Conservation (phyloP, 2,888 invertebrate genomes). For the Deroplatys truncata region DNA sequence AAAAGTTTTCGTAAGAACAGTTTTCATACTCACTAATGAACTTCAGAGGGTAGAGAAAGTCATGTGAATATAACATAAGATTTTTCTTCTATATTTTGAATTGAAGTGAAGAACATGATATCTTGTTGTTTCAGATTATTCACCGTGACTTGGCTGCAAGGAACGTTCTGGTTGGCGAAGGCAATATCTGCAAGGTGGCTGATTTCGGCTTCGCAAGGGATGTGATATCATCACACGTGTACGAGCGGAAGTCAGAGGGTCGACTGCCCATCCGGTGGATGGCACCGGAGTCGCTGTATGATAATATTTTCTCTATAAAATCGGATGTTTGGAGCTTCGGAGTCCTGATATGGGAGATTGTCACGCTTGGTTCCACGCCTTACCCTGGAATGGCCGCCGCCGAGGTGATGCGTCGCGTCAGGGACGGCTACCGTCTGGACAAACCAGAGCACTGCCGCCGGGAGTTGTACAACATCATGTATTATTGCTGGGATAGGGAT, state of each 20-base stretch:
- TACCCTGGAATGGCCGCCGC: constrained; percentile 90
- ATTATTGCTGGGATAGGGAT: constrained; percentile 90
- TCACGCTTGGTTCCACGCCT: constrained; percentile 72
- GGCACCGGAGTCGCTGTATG: constrained; percentile 92
- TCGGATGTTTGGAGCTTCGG: constrained; percentile 97
- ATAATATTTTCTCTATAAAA: constrained; percentile 89
- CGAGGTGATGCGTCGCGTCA: constrained; percentile 85
- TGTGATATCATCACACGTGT: constrained; percentile 82
- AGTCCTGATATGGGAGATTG: constrained; percentile 82
- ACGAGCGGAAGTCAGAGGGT: constrained; percentile 83
- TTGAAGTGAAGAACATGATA: not conserved
- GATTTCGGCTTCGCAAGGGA: constrained; percentile 93
- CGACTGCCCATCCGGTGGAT: constrained; percentile 82
- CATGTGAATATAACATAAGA: no score
- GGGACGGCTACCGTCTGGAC: constrained; percentile 69
- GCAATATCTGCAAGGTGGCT: constrained; percentile 85
- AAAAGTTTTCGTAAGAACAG: no score
- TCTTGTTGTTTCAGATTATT: constrained; percentile 54
- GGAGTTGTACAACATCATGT: constrained; percentile 92
- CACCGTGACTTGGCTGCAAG: constrained; percentile 87
- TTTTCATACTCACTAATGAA: no score
- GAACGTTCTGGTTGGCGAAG: constrained; percentile 82
- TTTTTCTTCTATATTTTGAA: no score
- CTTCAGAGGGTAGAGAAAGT: no score
- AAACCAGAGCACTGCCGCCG: constrained; percentile 91